Evolutionary conservation across 2,888 invertebrate species (phyloP).

Genomic region (Cetonia aurata): DNA sequence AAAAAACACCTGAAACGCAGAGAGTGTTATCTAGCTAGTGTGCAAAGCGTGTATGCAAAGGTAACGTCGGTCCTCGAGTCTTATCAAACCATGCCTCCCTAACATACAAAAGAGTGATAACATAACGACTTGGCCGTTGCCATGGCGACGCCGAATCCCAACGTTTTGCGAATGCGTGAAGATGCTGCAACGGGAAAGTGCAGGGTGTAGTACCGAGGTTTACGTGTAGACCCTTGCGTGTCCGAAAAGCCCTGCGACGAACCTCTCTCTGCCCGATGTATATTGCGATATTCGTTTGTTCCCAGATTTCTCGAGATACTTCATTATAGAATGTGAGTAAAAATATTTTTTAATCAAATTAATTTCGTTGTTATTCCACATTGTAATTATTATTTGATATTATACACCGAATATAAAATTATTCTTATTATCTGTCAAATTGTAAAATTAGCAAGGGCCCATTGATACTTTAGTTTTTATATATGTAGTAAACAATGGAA

Average conservation of each 20-base stretch:
- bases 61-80: constrained; percentile 45
- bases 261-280: constrained; percentile 7
- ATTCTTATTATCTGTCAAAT: no score
- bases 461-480: neutral
- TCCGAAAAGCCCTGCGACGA: constrained; percentile 28
- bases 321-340: neutral
- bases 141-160: constrained; percentile 51
- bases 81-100: constrained; percentile 47
- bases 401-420: neutral
- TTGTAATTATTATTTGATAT: neutral
- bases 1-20: constrained; percentile 11
- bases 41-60: constrained; percentile 21
- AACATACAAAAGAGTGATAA: constrained; percentile 50
- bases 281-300: constrained; percentile 1
- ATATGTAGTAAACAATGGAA: constrained; percentile 18
- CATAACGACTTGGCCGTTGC: constrained; percentile 52
- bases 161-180: constrained; percentile 54
- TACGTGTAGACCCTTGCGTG: constrained; percentile 2
- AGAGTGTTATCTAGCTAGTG: constrained; percentile 13
- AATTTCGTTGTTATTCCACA: neutral
- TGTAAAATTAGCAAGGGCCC: no score
- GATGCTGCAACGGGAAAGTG: constrained; percentile 43
- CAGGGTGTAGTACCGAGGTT: constrained; percentile 46
- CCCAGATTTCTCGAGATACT: no score
- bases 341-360: neutral